phyloP scores from a whole-genome alignment of 2,888 invertebrate species.

The Zootermopsis nevadensis region DNA sequence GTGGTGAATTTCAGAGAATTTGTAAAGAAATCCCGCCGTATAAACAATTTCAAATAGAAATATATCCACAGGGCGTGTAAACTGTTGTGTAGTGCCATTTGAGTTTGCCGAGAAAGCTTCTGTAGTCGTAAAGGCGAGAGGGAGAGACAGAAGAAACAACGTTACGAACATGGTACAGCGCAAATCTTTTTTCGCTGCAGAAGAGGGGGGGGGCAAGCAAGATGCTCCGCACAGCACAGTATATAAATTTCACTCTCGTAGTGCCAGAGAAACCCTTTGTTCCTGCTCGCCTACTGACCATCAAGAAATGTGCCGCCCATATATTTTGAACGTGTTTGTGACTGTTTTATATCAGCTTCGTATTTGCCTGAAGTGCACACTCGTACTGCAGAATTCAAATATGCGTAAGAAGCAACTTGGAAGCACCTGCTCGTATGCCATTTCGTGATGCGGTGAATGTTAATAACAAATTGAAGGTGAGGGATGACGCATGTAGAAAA shows the following conservation, averaged over 20 bases:
- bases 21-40: too few relatives aligned
- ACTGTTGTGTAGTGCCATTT: not conserved
- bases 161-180: not conserved
- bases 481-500: too few relatives aligned
- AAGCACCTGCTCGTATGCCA: too few relatives aligned
- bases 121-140: constrained; percentile 13
- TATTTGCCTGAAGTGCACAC: not conserved
- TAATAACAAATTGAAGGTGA: too few relatives aligned
- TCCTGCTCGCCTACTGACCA: not conserved
- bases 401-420: not conserved
- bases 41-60: too few relatives aligned
- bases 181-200: not conserved
- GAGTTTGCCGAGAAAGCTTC: not conserved
- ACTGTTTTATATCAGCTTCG: not conserved
- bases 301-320: constrained; percentile 2
- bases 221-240: not conserved
- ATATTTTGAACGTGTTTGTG: constrained; percentile 7
- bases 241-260: not conserved
- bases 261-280: not conserved
- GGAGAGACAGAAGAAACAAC: not conserved
- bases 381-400: not conserved
- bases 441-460: too few relatives aligned
- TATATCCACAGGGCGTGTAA: too few relatives aligned
- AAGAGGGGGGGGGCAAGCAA: not conserved
- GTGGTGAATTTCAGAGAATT: too few relatives aligned